A percentile compares a stretch with the other conserved stretches of the same genome.
Conservation (phyloP, 2,113 vertebrate species). For the Pao palembangensis region DNA sequence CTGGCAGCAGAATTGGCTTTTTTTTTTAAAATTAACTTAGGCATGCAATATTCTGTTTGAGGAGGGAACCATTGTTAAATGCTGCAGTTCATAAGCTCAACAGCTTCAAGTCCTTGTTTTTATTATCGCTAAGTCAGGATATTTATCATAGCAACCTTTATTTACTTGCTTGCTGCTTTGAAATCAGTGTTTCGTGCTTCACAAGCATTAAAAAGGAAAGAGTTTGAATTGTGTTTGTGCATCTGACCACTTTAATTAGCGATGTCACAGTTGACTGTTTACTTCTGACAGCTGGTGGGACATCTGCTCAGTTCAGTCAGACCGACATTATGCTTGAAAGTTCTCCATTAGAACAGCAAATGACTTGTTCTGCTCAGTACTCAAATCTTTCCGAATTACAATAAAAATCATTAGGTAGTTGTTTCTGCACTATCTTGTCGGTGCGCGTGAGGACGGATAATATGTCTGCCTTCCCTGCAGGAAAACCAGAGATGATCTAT, state of each 20-base stretch:
- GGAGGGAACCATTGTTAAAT: too few relatives aligned
- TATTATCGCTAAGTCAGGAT: too few relatives aligned
- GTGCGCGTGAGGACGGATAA: background rate
- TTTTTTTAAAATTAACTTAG: too few relatives aligned
- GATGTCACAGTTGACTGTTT: background rate
- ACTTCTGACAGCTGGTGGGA: background rate
- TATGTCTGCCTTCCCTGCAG: slow-evolving; percentile 73
- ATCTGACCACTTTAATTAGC: background rate
- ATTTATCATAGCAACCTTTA: too few relatives aligned
- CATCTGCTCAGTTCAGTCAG: background rate
- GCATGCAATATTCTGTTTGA: too few relatives aligned
- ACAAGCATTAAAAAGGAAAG: too few relatives aligned
- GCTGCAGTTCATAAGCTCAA: too few relatives aligned
- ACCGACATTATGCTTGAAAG: background rate
- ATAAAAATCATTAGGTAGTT: background rate
- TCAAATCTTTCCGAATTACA: background rate
- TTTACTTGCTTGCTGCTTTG: too few relatives aligned
- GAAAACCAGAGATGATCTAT: slow-evolving; percentile 87
- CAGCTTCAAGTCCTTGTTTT: too few relatives aligned
- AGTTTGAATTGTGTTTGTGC: too few relatives aligned
- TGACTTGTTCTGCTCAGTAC: background rate
- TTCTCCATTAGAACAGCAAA: background rate
- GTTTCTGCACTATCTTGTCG: background rate
- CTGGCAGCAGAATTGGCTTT: too few relatives aligned
- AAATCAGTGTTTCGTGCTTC: too few relatives aligned